Percentiles rank a stretch among this genome's conserved stretches.
phyloP scores from a whole-genome alignment of 2,888 invertebrate species.

The Leucoma salicis region DNA sequence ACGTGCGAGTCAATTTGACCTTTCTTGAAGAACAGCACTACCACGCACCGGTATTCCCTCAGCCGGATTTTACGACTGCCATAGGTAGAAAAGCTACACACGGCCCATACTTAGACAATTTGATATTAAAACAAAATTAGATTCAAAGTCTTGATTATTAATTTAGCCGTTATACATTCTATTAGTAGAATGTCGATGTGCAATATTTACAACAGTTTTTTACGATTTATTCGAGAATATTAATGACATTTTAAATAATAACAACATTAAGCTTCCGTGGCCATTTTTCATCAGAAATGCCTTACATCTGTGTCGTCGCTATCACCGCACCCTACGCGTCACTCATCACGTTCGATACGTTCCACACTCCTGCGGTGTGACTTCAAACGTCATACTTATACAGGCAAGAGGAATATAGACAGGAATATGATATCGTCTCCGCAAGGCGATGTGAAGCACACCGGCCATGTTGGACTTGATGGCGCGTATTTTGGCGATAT shows the following conservation, averaged over 20 bases:
- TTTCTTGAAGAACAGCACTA: too few relatives aligned
- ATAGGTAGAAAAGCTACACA: too few relatives aligned
- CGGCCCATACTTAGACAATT: too few relatives aligned
- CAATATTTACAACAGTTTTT: background rate
- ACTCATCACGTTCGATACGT: constrained; percentile 56
- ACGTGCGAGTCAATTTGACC: too few relatives aligned
- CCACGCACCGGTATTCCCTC: too few relatives aligned
- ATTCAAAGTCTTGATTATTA: too few relatives aligned
- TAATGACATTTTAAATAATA: constrained; percentile 6
- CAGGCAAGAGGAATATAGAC: constrained; percentile 86
- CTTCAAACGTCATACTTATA: constrained; percentile 72
- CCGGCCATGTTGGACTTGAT: constrained; percentile 96
- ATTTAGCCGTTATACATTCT: too few relatives aligned
- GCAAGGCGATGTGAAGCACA: constrained; percentile 98
- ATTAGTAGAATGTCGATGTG: too few relatives aligned
- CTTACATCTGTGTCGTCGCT: constrained; percentile 39
- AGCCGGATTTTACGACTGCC: too few relatives aligned
- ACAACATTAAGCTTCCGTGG: constrained; percentile 38
- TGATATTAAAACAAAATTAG: too few relatives aligned
- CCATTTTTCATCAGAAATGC: constrained; percentile 29
- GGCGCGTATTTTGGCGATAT: constrained; percentile 99
- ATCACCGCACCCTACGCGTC: constrained; percentile 59
- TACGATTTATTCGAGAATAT: background rate
- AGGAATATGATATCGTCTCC: constrained; percentile 98
- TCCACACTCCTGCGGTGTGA: constrained; percentile 75